Conservation (phyloP, 2,888 invertebrate genomes). For the Sepiola atlantica region DNA sequence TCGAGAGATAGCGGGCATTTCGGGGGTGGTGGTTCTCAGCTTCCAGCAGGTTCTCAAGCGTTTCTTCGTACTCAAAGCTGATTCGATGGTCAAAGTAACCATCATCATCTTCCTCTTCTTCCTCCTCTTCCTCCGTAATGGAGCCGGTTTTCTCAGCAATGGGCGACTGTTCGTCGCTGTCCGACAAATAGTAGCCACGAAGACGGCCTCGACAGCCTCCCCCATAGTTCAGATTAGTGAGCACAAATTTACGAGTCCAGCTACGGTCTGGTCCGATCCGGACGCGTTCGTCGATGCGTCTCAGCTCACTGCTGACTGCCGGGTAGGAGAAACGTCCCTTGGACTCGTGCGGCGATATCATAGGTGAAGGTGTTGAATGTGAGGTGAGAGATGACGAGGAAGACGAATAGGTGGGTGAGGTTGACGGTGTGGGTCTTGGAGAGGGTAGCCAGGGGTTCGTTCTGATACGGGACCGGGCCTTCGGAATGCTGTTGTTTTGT, state of each 20-base stretch:
- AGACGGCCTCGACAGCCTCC: not conserved
- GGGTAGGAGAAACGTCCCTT: conserved; percentile 41
- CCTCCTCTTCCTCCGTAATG: conserved; percentile 32
- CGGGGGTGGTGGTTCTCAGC: conserved; percentile 50
- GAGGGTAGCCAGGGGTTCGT: conserved; percentile 70
- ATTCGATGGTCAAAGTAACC: conserved; percentile 56
- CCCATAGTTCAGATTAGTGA: conserved; percentile 34
- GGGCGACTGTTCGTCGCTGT: conserved; percentile 46
- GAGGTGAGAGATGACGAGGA: conserved; percentile 43
- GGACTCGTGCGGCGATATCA: conserved; percentile 42
- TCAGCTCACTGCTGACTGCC: not conserved
- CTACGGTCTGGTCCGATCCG: conserved; percentile 23
- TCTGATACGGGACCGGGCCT: conserved; percentile 63
- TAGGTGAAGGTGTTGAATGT: conserved; percentile 43
- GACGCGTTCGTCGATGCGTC: not conserved
- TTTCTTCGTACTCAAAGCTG: conserved; percentile 62
- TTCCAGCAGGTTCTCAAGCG: conserved; percentile 60
- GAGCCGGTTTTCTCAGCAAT: conserved; percentile 39
- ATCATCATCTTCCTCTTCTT: conserved; percentile 48
- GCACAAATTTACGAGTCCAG: conserved; percentile 45
- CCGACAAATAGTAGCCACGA: conserved; percentile 45
- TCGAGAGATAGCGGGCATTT: conserved; percentile 51
- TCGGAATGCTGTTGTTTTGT: conserved; percentile 54
- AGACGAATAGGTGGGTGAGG: conserved; percentile 49
- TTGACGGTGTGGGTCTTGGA: conserved; percentile 60